phyloP scores from a whole-genome alignment of 1,140 invertebrate genomes.

The Rhagoletis pomonella region DNA sequence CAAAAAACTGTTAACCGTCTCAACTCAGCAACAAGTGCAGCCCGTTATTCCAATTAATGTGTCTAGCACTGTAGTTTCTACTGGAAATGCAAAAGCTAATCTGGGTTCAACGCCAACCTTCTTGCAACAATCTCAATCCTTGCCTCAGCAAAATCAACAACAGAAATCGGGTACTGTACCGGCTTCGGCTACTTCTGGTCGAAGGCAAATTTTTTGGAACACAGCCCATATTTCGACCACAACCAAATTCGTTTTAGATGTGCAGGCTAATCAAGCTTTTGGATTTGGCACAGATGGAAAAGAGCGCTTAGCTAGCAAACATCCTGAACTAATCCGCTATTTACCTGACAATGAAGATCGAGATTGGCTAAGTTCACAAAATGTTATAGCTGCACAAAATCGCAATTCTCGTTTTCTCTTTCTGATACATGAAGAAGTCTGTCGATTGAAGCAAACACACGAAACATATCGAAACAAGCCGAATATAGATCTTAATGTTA shows the following conservation, averaged over 20 bases:
- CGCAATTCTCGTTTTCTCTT: constrained; percentile 70
- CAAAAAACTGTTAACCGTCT: neutral
- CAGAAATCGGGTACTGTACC: neutral
- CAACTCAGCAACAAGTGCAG: neutral
- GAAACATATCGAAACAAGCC: constrained; percentile 66
- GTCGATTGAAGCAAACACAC: constrained; percentile 65
- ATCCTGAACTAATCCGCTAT: constrained; percentile 72
- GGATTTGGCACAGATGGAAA: constrained; percentile 70
- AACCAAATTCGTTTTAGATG: constrained; percentile 71
- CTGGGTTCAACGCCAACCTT: neutral
- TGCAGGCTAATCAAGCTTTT: constrained; percentile 72
- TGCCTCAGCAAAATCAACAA: neutral
- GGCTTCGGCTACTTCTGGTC: constrained; percentile 22
- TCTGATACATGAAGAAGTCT: constrained; percentile 71
- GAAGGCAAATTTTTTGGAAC: constrained; percentile 72
- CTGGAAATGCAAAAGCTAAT: neutral
- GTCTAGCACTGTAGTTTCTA: neutral
- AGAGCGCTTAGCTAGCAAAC: constrained; percentile 71
- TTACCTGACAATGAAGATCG: constrained; percentile 70
- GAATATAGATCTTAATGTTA: constrained; percentile 67
- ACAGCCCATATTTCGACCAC: constrained; percentile 68
- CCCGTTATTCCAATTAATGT: neutral
- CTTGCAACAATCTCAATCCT: neutral
- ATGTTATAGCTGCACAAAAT: constrained; percentile 69
- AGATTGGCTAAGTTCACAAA: constrained; percentile 67